Percentiles rank a stretch among this genome's conserved stretches.
These are phyloP conservation scores for Coecobrya sp. DNA, from an alignment of 2,888 invertebrate species.

Conservation along the genomic window DNA sequence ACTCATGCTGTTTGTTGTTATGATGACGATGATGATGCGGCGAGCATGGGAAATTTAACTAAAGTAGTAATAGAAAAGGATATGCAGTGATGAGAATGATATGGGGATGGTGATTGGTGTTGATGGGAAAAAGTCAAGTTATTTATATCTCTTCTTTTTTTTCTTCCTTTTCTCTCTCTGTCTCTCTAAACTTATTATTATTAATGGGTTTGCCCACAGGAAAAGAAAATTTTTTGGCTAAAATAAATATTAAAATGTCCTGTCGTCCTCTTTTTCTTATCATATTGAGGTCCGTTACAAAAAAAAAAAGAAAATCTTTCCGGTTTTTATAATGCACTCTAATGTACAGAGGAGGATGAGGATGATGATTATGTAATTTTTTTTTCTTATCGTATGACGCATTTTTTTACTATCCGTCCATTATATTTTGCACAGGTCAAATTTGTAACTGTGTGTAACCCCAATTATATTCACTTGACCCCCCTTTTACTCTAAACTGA, in stretches of 20 bases:
- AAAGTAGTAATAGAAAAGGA: conserved; percentile 29
- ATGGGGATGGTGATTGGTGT: conserved; percentile 10
- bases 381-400: background rate
- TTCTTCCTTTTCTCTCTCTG: background rate
- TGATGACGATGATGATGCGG: background rate
- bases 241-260: background rate
- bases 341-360: background rate
- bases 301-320: background rate
- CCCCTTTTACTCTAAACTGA: background rate
- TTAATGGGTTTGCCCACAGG: conserved; percentile 8
- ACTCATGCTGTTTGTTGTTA: background rate
- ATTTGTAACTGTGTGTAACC: conserved; percentile 4
- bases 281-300: conserved; percentile 21
- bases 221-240: conserved; percentile 12
- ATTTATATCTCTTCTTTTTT: conserved; percentile 1
- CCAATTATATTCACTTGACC: conserved; percentile 19
- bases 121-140: conserved; percentile 44
- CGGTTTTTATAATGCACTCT: background rate
- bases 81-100: conserved; percentile 6
- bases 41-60: conserved; percentile 11
- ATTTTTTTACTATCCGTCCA: background rate
- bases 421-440: background rate
- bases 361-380: background rate
- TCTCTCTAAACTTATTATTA: background rate
- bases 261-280: background rate